phyloP scores from a whole-genome alignment of 2,113 vertebrate species.

The Alligator sinensis region DNA sequence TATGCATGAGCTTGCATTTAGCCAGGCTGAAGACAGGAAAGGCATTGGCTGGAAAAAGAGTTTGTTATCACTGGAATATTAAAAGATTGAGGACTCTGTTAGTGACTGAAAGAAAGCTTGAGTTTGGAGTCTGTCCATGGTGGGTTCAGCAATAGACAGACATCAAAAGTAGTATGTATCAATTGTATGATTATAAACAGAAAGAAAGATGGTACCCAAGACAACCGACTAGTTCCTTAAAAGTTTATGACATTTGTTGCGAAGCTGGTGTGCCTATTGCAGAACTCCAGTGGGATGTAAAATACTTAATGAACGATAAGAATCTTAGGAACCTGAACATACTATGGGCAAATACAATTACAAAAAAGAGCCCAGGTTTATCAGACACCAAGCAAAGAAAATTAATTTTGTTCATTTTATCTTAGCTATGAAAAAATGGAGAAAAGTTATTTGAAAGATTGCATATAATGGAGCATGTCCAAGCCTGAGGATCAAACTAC shows the following conservation, averaged over 20 bases:
- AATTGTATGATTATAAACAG: not conserved
- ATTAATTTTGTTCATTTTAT: not conserved
- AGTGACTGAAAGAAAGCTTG: not conserved
- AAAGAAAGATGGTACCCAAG: accelerated
- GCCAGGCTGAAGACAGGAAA: not conserved
- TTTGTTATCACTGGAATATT: not conserved
- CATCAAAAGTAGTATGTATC: not conserved
- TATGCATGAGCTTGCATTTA: not conserved
- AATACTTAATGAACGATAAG: not conserved
- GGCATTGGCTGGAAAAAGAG: not conserved
- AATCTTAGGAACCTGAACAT: not conserved
- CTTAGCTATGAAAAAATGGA: not conserved
- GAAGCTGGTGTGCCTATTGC: not conserved
- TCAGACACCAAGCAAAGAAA: not conserved
- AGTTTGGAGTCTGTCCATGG: not conserved
- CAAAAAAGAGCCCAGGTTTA: not conserved
- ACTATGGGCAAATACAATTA: not conserved
- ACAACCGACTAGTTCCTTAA: not conserved
- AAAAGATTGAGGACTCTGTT: not conserved
- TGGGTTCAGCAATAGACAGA: not conserved
- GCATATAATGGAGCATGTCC: not conserved
- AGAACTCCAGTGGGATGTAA: not conserved
- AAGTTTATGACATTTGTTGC: not conserved
- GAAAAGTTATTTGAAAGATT: not conserved
- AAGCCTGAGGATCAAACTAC: not conserved